Percentiles rank a stretch among this genome's conserved stretches.
Conservation (phyloP, 2,113 vertebrate species). For the Scortum barcoo region DNA sequence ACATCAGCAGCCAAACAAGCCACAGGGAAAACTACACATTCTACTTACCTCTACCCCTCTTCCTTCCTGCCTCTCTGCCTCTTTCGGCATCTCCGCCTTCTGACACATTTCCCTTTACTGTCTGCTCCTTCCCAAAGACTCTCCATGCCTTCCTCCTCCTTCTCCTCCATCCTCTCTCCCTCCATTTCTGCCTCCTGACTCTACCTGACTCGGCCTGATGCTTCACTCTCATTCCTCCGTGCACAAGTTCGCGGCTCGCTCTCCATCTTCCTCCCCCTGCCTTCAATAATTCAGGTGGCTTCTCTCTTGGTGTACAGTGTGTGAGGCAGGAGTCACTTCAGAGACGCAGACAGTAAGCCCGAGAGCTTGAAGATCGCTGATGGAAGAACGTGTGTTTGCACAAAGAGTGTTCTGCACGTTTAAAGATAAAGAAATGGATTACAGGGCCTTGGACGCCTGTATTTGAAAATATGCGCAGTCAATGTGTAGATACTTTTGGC, state of each 20-base stretch:
- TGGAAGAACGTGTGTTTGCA: slow-evolving; percentile 18
- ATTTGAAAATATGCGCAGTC: slow-evolving; percentile 6
- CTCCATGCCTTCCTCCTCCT: slow-evolving; percentile 2
- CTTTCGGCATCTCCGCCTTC: slow-evolving; percentile 23
- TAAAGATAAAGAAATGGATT: slow-evolving; percentile 36
- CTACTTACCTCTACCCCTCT: slow-evolving; percentile 29
- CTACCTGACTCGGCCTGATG: neutral
- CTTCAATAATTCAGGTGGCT: slow-evolving; percentile 75
- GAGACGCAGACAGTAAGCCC: slow-evolving; percentile 23
- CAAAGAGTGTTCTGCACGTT: slow-evolving; percentile 19
- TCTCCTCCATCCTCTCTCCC: neutral
- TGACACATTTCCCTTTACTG: neutral
- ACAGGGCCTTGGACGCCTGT: neutral
- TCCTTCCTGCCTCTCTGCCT: slow-evolving; percentile 31
- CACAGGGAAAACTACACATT: slow-evolving; percentile 57
- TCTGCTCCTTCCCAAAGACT: neutral
- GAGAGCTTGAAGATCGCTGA: slow-evolving; percentile 42
- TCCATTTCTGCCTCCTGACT: neutral
- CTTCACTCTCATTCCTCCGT: slow-evolving; percentile 19
- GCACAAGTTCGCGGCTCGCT: slow-evolving; percentile 45
- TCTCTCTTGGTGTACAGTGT: slow-evolving; percentile 52
- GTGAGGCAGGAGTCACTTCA: slow-evolving; percentile 44
- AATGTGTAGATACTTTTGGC: neutral
- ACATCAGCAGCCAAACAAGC: slow-evolving; percentile 64
- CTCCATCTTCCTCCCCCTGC: slow-evolving; percentile 36